These are phyloP conservation scores for Chelidonichthys spinosus DNA, from an alignment of 2,797 vertebrate species.

Conservation along the genomic window DNA sequence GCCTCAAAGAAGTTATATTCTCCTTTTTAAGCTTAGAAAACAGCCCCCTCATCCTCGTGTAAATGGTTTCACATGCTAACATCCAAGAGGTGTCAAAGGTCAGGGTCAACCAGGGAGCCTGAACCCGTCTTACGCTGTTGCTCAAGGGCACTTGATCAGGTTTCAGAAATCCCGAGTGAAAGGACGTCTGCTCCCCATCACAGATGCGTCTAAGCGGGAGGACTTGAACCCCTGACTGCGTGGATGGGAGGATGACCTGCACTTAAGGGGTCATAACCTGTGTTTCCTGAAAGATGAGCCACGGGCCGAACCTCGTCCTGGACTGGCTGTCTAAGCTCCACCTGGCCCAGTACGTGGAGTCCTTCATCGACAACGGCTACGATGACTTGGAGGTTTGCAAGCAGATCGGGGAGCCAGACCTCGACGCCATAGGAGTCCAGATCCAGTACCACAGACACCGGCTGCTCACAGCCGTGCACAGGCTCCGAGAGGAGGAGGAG, in stretches of 20 bases:
- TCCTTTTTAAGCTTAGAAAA: no score
- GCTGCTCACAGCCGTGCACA: slow-evolving; percentile 89
- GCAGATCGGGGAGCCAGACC: slow-evolving; percentile 93
- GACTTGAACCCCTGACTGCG: slow-evolving; percentile 3
- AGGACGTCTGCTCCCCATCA: not conserved
- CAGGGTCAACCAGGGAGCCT: not conserved
- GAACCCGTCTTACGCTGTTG: not conserved
- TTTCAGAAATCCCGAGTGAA: not conserved
- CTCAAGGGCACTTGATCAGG: not conserved
- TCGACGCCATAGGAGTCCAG: slow-evolving; percentile 93
- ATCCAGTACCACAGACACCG: slow-evolving; percentile 88
- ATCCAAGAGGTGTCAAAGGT: slow-evolving; percentile 20
- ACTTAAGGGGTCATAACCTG: slow-evolving; percentile 10
- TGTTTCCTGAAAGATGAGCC: slow-evolving; percentile 77
- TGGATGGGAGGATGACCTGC: slow-evolving; percentile 19
- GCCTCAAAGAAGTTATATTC: not conserved
- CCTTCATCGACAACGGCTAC: slow-evolving; percentile 94
- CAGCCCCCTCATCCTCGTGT: not conserved
- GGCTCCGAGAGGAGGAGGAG: slow-evolving; percentile 87
- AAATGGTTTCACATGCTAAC: no score
- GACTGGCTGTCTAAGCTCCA: slow-evolving; percentile 92
- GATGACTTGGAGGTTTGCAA: slow-evolving; percentile 96
- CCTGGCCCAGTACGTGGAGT: slow-evolving; percentile 90
- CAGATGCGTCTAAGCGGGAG: slow-evolving; percentile 11
- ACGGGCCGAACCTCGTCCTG: slow-evolving; percentile 88